Percentiles rank a stretch among this genome's conserved stretches.
These are phyloP conservation scores for Oligia fasciuncula DNA, from an alignment of 2,888 invertebrate genomes.

Conservation along the genomic window DNA sequence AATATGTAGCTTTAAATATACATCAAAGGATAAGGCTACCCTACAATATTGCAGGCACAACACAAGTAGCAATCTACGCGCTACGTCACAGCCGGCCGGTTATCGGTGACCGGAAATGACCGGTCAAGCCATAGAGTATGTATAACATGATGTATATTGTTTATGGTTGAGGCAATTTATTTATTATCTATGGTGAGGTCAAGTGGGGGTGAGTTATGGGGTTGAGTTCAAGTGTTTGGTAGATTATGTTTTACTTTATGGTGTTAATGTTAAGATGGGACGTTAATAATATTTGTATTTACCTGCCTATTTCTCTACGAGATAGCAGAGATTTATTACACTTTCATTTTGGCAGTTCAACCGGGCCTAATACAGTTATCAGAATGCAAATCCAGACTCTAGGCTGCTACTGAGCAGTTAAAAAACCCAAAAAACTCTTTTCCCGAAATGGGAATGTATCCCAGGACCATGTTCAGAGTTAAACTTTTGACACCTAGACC, in stretches of 20 bases:
- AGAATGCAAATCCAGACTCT: background rate
- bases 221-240: slow-evolving; percentile 28
- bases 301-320: background rate
- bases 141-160: slow-evolving; percentile 54
- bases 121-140: slow-evolving; percentile 48
- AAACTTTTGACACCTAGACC: background rate
- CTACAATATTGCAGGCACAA: slow-evolving; percentile 35
- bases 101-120: slow-evolving; percentile 60
- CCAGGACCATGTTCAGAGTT: too few relatives aligned
- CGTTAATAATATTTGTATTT: background rate
- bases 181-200: slow-evolving; percentile 42
- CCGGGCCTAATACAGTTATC: background rate
- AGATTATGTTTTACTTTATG: background rate
- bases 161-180: slow-evolving; percentile 54
- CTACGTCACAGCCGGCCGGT: slow-evolving; percentile 49
- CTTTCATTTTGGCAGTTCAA: background rate
- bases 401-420: too few relatives aligned
- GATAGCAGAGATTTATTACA: background rate
- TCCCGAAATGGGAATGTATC: background rate
- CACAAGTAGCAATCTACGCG: slow-evolving; percentile 17
- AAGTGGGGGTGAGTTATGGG: slow-evolving; percentile 33
- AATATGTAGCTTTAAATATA: background rate
- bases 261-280: background rate
- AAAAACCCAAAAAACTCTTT: background rate
- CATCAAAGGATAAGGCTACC: slow-evolving; percentile 1